Base-by-base conservation (phyloP, 2,888 invertebrate species). In the Aphelenchoides bicaudatus region DNA sequence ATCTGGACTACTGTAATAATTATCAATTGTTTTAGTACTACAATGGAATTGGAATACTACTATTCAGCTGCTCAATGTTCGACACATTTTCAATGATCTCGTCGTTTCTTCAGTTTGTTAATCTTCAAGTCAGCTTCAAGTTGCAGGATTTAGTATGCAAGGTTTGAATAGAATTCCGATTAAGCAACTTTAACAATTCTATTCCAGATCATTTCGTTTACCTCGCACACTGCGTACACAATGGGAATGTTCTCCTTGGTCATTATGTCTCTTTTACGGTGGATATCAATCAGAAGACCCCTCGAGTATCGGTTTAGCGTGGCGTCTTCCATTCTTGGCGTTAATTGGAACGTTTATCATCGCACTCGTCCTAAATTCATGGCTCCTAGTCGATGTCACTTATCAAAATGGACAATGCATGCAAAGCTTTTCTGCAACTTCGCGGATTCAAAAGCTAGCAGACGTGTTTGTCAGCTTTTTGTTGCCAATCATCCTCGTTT, bases 211-310 rank as follows among this genome's bases (percentile, higher is more conserved):
- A 55, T 70, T n/a, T 62, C 67, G 39, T 71, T 71, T 51, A 27
- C 59, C 6, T 55, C 61, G 6, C 68, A 67, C 37, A 63, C 61
- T 25, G 68, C 67, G 21, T 73, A 72, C 58, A 65, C 67, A 21
- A 66, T 68, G 39, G 68, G 66, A 38, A 71, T 73, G 71, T 74
- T 70, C 59, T 72, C 67, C 28, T 74, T 70, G 71, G 49, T 70
- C n/a, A 67, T 65, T 50, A 74, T 74, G 74, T 70, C 69, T 1
- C 64, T 63, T 21, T 52, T 74, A 27, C 66, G 74, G 10, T 74
- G 68, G 48, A 29, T 68, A 23, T 73, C 74, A 10, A 68, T 67
- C 21, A 43, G 37, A 27, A 34, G 63, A 19, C 64, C 64, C 2
- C 48, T 64, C 19, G 61, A 69, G 27, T 64, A 64, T 37, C 65